phyloP scores from a whole-genome alignment of 2,797 vertebrate species.

The Pelobates cultripes region DNA sequence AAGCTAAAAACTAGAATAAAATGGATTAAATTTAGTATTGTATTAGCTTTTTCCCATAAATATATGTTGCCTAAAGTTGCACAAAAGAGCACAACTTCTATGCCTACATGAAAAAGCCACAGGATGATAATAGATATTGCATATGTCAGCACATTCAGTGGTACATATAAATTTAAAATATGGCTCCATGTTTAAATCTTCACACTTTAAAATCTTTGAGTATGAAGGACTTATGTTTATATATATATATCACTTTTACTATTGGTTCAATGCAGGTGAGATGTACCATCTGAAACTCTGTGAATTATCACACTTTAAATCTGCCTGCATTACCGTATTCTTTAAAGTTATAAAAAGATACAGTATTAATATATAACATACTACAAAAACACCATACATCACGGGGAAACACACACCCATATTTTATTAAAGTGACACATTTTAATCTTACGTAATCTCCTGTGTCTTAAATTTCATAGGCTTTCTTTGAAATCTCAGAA shows the following conservation, averaged over 20 bases:
- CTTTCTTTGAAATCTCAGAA: slow-evolving; percentile 49
- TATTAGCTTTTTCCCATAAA: no score
- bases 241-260: slow-evolving; percentile 7
- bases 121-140: neutral
- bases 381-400: slow-evolving; percentile 31
- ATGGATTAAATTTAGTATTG: no score
- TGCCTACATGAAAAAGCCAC: no score
- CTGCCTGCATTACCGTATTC: slow-evolving; percentile 7
- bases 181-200: slow-evolving; percentile 11
- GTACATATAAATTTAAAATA: no score
- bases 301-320: slow-evolving; percentile 41
- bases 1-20: no score
- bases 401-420: slow-evolving; percentile 25
- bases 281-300: neutral
- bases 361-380: slow-evolving; percentile 20
- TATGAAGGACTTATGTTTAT: neutral
- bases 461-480: slow-evolving; percentile 48
- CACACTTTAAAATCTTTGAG: slow-evolving; percentile 11
- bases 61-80: no score
- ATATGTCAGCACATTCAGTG: neutral
- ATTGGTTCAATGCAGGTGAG: slow-evolving; percentile 27
- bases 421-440: slow-evolving; percentile 46
- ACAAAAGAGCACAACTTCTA: no score
- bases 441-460: slow-evolving; percentile 49
- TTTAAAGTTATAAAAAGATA: slow-evolving; percentile 18